Base-by-base conservation (phyloP, 1,140 invertebrate species). In the Hylaeus anthracinus region DNA sequence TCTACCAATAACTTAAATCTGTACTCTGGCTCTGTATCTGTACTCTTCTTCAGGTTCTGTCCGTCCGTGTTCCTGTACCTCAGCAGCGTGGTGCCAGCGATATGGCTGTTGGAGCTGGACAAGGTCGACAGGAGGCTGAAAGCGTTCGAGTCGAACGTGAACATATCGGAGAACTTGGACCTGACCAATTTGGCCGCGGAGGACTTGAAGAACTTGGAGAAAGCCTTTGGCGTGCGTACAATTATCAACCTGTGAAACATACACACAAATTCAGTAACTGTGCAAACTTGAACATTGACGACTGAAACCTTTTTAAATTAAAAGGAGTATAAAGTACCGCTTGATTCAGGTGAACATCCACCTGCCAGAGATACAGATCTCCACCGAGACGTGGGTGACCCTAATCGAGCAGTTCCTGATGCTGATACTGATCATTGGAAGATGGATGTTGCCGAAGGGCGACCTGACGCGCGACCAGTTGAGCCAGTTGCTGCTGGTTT, bases 371-470 rank as follows among this genome's bases (percentile, higher is more conserved):
- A 94, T 96, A 8, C 95, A 95, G 78, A 94, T 96, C 73, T 96
- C 95, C 15, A 95, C 95, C 0, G 96, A 97, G 84, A 97, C 95
- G 39, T 98, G 97, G 97, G 96, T 97, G 58, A 97, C 96, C 1
- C 92, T 98, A 5, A 97, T 98, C 58, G 97, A 98, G 87, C 98
- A 98, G 92, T 96, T 98, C 88, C 93, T 98, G 10, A 97, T 98
- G 96, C 93, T 98, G 58, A 96, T 97, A 5, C 94, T 98, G 43
- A 98, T 98, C 84, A 96, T 98, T 70, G 97, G 97, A 1, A 94
- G 97, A 48, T 98, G 98, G 97, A 94, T 98, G 92, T 93, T 98
- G 72, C 97, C 98, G 1, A 97, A 98, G 84, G 98, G 98, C 8
- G 97, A 98, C 78, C 94, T 98, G 3, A 98, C 97, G 0, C 94